Conservation (phyloP, 2,113 vertebrate genomes). For the Spizaetus ornatus region DNA sequence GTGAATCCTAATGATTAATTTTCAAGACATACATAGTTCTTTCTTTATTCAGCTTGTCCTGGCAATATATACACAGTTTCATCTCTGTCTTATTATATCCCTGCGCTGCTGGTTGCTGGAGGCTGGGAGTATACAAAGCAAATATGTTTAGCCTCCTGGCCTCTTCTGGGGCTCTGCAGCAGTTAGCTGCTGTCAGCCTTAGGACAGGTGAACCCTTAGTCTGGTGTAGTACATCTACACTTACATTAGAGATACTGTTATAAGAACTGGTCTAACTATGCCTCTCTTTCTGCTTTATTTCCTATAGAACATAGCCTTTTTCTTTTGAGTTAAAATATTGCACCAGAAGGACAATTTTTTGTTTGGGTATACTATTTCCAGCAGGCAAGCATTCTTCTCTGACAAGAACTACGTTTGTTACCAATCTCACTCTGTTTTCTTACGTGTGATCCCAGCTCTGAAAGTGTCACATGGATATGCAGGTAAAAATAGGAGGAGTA, state of each 20-base stretch:
- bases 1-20: neutral
- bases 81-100: neutral
- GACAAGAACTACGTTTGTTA: neutral
- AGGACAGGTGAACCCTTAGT: neutral
- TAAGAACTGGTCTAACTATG: neutral
- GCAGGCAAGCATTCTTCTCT: neutral
- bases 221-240: neutral
- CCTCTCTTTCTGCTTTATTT: neutral
- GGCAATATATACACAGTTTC: neutral
- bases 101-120: neutral
- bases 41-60: neutral
- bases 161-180: neutral
- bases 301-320: neutral
- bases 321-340: neutral
- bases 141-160: neutral
- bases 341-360: neutral
- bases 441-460: rapidly evolving
- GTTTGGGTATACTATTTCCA: neutral
- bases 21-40: neutral
- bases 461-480: rapidly evolving
- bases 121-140: neutral
- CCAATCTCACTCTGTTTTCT: neutral
- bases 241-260: neutral
- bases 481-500: neutral
- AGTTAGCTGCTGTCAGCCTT: neutral